These are phyloP conservation scores for Parambassis ranga DNA, from an alignment of 2,797 vertebrate species.

Conservation along the genomic window DNA sequence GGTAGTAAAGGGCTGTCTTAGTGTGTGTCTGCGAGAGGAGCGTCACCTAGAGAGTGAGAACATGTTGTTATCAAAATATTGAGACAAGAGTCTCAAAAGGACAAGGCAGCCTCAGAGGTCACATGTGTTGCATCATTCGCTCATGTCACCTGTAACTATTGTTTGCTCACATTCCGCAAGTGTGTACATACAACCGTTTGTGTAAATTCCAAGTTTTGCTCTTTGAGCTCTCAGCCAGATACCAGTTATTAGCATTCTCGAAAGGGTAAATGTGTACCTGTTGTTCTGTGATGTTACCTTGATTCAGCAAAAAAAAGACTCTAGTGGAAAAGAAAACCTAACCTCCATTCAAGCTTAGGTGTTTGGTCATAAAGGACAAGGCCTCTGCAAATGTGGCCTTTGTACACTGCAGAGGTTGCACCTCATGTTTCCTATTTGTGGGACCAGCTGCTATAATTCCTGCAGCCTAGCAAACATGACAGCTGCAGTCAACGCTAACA, in stretches of 20 bases:
- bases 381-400: too few relatives aligned
- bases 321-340: too few relatives aligned
- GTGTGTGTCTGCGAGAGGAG: background rate
- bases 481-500: too few relatives aligned
- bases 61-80: constrained; percentile 37
- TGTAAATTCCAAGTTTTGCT: background rate
- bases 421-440: too few relatives aligned
- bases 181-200: background rate
- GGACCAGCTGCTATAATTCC: too few relatives aligned
- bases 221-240: background rate
- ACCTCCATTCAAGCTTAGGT: too few relatives aligned
- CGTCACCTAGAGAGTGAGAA: background rate
- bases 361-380: too few relatives aligned
- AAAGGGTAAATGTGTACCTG: background rate
- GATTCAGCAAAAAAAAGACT: too few relatives aligned
- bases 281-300: too few relatives aligned
- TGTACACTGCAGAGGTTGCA: too few relatives aligned
- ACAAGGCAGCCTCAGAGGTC: constrained; percentile 2
- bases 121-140: constrained; percentile 30
- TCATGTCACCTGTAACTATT: background rate
- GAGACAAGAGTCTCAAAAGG: constrained; percentile 8
- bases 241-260: too few relatives aligned
- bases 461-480: too few relatives aligned
- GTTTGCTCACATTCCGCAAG: constrained; percentile 11
- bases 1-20: constrained; percentile 25